Evolutionary conservation across 2,888 invertebrate species (phyloP), one percentile per base, ranked within the genome.

Genomic region (Empis stercorea): DNA sequence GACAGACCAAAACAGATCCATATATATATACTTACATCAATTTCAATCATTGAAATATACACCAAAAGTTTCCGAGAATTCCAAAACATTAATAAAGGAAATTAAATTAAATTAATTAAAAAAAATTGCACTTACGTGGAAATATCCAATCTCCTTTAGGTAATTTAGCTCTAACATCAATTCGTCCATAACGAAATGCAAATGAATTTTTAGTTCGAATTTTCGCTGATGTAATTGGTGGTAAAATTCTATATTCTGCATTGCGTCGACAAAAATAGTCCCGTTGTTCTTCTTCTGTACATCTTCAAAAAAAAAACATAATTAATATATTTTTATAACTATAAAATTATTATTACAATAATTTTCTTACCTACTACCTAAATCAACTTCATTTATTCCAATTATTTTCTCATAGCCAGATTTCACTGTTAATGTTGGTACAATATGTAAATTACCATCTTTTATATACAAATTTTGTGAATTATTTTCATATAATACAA

Each of bases 81-180:
- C 39, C 39, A 40, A 32, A 10, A n/a, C n/a, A 41, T 16, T n/a
- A 44, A 14, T 11, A 46, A 27, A 39, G n/a, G n/a, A n/a, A n/a
- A n/a, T n/a, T n/a, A 43, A 43, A 40, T 30, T 15, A 16, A 20
- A 34, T 11, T 23, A 10, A 10, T 7, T 41, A 16, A 36, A 44
- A 47, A 41, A 41, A n/a, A 56, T n/a, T n/a, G n/a, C n/a, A n/a
- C 57, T 69, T 67, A 85, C 84, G 73, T 44, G 87, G 86, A 58
- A 82, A 75, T 16, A 87, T 68, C 87, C 87, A 87, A 60, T 86
- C 82, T 1, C 87, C 87, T 52, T 73, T 72, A 0, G 87, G 85
- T 17, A 87, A 59, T 62, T 80, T 82, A 0, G 86, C 87, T 17
- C 76, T 73, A 4, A 87, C 69, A 58, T 80, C 76, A 11, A 87